Conservation (phyloP, 2,113 vertebrate genomes). For the Willisornis vidua region DNA sequence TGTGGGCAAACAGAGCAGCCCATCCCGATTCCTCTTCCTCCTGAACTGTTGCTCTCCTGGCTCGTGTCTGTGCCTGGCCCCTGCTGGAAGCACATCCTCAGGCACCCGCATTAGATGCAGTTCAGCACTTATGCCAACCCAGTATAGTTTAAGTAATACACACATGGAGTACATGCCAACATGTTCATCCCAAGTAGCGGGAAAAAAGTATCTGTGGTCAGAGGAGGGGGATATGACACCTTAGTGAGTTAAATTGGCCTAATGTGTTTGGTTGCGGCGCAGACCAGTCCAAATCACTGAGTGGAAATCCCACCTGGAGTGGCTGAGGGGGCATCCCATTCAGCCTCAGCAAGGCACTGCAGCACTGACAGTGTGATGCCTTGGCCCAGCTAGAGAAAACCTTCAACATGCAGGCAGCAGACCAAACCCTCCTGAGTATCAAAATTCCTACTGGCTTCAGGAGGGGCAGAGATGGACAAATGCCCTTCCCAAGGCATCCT, state of each 20-base stretch:
- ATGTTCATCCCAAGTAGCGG: background rate
- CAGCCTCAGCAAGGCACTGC: background rate
- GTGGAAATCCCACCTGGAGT: background rate
- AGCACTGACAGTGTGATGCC: background rate
- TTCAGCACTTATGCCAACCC: background rate
- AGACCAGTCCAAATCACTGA: background rate
- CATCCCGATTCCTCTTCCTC: background rate
- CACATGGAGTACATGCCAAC: background rate
- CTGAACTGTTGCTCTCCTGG: background rate
- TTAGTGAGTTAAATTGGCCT: background rate
- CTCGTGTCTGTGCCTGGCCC: background rate
- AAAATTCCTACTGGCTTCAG: background rate
- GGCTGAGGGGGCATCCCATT: background rate
- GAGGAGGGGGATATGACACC: background rate
- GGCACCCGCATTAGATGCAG: background rate
- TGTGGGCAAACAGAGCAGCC: background rate
- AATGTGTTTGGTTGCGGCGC: background rate
- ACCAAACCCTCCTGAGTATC: background rate
- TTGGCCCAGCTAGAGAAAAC: background rate
- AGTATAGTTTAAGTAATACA: background rate
- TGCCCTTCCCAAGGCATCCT: background rate
- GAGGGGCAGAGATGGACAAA: background rate
- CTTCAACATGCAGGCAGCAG: background rate
- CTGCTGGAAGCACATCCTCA: background rate
- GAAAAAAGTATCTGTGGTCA: background rate